Base-by-base conservation (phyloP, 2,888 invertebrate genomes). In the Dugesia japonica region DNA sequence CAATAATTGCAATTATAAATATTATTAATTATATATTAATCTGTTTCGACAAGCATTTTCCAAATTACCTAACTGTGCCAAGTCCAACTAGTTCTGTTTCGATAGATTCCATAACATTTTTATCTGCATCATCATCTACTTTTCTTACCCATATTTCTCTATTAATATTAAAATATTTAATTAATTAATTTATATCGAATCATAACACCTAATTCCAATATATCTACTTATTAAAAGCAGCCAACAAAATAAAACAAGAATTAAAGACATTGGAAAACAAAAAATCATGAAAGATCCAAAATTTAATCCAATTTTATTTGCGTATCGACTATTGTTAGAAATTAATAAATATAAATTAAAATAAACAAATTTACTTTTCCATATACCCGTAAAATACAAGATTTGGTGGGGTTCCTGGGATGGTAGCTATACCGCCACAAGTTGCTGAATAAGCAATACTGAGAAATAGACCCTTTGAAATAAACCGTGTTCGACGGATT, bases 351-450 rank as follows among this genome's bases (percentile, higher is more conserved):
- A 7, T 31, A 13, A 31, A n/a, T n/a, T n/a, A 13, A 31, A 31
- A 31, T 7, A 4, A 31, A 31, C 13, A 31, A 74, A 71, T 73
- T 76, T 77, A 79, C 79, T 31, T 27, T 13, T 77, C 72, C 23
- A 76, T 73, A 15, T 74, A 28, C 38, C 78, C 79, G 26, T 91
- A 91, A 83, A 91, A 90, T 84, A 85, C 89, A 71, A 92, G 87
- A 86, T 91, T 92, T 72, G 91, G 91, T n/a, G 89, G 90, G 0
- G 89, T 89, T 1, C 90, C 90, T 71, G 90, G 90, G 38, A 90
- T 87, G 0, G 90, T 90, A 0, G 91, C 91, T 79, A 89, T 89
- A 26, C 87, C 88, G 7, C 88, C 92, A 76, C 77, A 74, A n/a
- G 74, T 79, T 7, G 81, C 80, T 7, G 82, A 80, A 77, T 82